Evolutionary conservation across 2,888 invertebrate species (phyloP).

Genomic region (Hedychridium roseum): DNA sequence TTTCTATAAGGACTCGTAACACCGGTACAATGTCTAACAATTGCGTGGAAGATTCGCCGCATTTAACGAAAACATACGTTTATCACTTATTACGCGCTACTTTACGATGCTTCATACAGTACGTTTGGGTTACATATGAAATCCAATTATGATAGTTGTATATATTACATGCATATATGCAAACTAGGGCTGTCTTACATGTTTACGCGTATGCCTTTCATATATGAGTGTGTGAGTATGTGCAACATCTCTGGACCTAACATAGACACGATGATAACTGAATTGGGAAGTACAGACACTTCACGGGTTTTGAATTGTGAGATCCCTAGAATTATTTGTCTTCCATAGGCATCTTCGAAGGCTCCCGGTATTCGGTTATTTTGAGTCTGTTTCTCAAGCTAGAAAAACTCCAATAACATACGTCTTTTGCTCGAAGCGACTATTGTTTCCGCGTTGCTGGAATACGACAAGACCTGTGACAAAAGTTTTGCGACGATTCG

Average conservation of each 20-base stretch:
- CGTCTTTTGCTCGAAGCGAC: neutral
- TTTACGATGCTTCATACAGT: neutral
- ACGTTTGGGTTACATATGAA: neutral
- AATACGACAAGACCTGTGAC: neutral
- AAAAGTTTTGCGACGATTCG: neutral
- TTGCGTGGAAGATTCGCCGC: neutral
- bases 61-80: neutral
- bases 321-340: conserved; percentile 1
- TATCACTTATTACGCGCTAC: neutral
- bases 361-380: neutral
- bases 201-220: neutral
- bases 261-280: neutral
- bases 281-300: neutral
- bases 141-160: neutral
- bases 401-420: neutral
- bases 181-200: neutral
- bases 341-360: neutral
- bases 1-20: conserved; percentile 18
- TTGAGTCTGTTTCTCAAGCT: neutral
- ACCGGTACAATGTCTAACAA: conserved; percentile 6
- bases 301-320: neutral
- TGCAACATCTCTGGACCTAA: too few species aligned
- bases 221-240: neutral
- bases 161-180: neutral
- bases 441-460: too few species aligned